Base-by-base conservation (phyloP, 2,113 vertebrate genomes). In the Pristiophorus japonicus region DNA sequence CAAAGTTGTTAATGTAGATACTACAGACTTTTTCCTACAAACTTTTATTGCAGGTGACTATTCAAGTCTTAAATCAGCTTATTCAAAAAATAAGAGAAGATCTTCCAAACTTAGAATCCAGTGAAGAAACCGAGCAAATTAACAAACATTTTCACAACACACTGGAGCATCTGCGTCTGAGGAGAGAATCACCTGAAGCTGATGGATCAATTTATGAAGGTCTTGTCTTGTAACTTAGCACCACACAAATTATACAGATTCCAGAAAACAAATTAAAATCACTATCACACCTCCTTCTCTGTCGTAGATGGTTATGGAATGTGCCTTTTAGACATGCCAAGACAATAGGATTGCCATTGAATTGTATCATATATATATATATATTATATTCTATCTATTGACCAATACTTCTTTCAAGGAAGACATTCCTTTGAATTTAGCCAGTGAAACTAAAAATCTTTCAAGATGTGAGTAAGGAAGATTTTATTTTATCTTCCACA, bases 61-160 rank as follows among this genome's bases (percentile, higher is more conserved):
- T 99, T 96, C 99, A 99, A 97, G 99, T 99, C 96, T 97, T 99
- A 97, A 99, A 99, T 97, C 99, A 99, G 96, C 98, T 99, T 96
- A 98, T 99, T 97, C 99, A 99, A 96, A 99, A 99, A 97, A 99
- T 99, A 97, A 97, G 99, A 96, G 99, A 99, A 97, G 99, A 99
- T 96, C 98, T 99, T 47, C 99, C 99, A 75, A 99, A 98, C 97
- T 98, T 99, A 75, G 99, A 99, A 96, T 98, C 99, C 55, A 99
- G 98, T 87, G 99, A 99, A 97, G 99, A 99, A 97, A 99, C 99
- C 0, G 99, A 99, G 97, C 99, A 99, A 97, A 99, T 99, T 96
- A 99, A 99, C 98, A 99, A 99, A 98, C 99, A 99, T 96, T 99
- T 99, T 97, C 98, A 99, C 96, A 99, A 99, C 96, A 99, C 99